Conservation (phyloP, 2,888 invertebrate genomes). For the Oxytorus armatus region DNA sequence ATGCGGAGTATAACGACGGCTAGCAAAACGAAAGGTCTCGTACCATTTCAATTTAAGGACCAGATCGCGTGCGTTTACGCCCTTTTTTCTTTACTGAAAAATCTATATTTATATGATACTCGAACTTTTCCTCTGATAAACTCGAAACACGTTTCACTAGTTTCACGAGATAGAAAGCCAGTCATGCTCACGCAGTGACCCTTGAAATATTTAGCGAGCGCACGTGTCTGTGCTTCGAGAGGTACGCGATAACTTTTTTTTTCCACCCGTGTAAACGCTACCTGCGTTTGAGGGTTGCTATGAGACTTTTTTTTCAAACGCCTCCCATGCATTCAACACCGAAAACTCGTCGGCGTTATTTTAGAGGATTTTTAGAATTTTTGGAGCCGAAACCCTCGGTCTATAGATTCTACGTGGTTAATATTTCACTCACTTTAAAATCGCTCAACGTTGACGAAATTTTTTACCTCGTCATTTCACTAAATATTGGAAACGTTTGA, state of each 20-base stretch:
- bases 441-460: no score
- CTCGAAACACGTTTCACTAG: slow-evolving; percentile 24
- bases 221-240: slow-evolving; percentile 24
- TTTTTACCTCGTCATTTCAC: no score
- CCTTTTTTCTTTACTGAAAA: no score
- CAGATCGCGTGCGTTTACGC: no score
- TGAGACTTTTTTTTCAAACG: slow-evolving; percentile 47
- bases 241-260: slow-evolving; percentile 8
- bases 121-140: slow-evolving; percentile 17
- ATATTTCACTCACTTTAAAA: no score
- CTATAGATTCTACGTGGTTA: no score
- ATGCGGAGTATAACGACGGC: no score
- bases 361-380: slow-evolving; percentile 44
- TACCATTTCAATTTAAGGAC: no score
- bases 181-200: not conserved
- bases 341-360: slow-evolving; percentile 45
- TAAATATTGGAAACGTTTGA: no score
- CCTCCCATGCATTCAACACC: slow-evolving; percentile 36
- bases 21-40: no score
- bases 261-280: slow-evolving; percentile 26
- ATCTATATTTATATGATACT: slow-evolving; percentile 13
- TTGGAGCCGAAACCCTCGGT: no score
- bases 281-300: slow-evolving; percentile 25
- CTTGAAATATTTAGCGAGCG: slow-evolving; percentile 50
- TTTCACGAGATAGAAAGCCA: not conserved